These are phyloP conservation scores for Synanthedon formicaeformis DNA, from an alignment of 2,888 invertebrate genomes.

Conservation along the genomic window DNA sequence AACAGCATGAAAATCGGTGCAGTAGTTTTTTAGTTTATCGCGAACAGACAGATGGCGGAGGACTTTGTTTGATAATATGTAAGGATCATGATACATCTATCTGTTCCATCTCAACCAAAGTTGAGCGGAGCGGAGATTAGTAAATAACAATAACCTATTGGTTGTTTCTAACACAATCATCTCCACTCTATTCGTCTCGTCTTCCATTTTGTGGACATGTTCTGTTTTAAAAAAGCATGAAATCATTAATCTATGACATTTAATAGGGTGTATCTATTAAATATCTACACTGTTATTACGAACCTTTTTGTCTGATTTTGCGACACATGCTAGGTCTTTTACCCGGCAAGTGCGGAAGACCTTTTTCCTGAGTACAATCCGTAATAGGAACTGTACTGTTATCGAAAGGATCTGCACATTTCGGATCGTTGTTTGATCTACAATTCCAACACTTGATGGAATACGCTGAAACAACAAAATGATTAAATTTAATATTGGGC, in stretches of 20 bases:
- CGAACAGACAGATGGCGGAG: too few species aligned
- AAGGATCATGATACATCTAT: too few species aligned
- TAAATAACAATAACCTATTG: too few species aligned
- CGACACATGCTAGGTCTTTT: slow-evolving; percentile 87
- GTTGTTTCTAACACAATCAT: too few species aligned
- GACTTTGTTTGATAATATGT: too few species aligned
- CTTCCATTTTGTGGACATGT: too few species aligned
- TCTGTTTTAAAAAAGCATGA: not conserved
- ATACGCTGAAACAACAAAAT: slow-evolving; percentile 52
- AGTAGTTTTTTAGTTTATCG: too few species aligned
- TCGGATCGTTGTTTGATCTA: slow-evolving; percentile 88
- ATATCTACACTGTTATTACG: not conserved
- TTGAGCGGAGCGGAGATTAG: too few species aligned
- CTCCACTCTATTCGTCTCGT: too few species aligned
- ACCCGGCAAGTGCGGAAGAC: slow-evolving; percentile 75
- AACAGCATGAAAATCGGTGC: too few species aligned
- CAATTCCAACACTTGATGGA: slow-evolving; percentile 93
- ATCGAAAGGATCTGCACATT: slow-evolving; percentile 93
- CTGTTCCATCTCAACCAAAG: too few species aligned
- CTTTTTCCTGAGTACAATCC: slow-evolving; percentile 76
- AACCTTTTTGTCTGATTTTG: slow-evolving; percentile 92
- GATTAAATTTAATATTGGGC: slow-evolving; percentile 23
- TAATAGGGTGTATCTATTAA: not conserved
- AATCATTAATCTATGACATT: not conserved
- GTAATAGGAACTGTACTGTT: slow-evolving; percentile 88